Evolutionary conservation across 2,888 invertebrate species (phyloP), one percentile per base, ranked within the genome.

Genomic region (Rhingia campestris): DNA sequence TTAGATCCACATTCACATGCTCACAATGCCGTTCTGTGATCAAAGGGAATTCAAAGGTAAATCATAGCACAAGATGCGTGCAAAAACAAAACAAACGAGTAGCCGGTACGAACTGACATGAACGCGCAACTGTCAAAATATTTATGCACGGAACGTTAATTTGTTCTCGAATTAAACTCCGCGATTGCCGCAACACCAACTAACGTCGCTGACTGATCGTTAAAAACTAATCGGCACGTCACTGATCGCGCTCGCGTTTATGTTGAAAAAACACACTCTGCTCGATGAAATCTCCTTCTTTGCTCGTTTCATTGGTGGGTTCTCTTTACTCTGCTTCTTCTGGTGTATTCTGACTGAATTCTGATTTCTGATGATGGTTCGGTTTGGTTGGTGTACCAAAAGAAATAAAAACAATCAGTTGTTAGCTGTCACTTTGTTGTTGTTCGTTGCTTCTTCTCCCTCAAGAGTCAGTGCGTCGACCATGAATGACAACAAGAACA

Each of bases 211-310:
- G 59, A 22, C 66, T 76, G 67, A 61, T 69, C 67, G 53, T 61
- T 69, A 67, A 61, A 69, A 76, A 76, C 76, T 76, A 67, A 69
- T 76, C 76, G 61, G 45, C 67, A 67, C 53, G 75, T 64, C 64
- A 56, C 14, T 37, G 64, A 41, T 32, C 67, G 67, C 67, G 45
- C 53, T 59, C 49, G 67, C 53, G 59, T 76, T 76, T 67, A 74
- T 56, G 74, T 33, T 30, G 12, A 49, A 39, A 47, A 39, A 41
- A 37, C 10, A 7, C 7, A 35, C 47, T 39, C 12, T 10, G 37
- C 49, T 37, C 35, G 39, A 7, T 10, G 7, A 22, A n/a, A 7
- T 32, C 22, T 12, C 32, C 12, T 39, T 51, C 51, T 41, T 22
- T 22, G 47, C 37, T 41, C 41, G n/a, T 53, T 54, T 54, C 6